Conservation (phyloP, 2,113 vertebrate genomes). For the Plectropomus leopardus region DNA sequence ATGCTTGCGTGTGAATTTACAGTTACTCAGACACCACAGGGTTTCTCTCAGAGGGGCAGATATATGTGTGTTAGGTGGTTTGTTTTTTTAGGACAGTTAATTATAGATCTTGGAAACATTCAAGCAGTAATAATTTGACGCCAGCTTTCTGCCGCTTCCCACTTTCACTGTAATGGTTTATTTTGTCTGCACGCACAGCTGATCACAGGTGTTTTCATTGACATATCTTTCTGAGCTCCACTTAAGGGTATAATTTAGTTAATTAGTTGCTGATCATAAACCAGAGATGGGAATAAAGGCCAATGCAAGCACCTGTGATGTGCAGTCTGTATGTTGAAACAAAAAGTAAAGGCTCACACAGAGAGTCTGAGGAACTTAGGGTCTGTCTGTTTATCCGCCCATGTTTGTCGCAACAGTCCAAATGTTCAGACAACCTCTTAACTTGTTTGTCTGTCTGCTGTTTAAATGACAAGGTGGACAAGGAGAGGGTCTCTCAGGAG, state of each 20-base stretch:
- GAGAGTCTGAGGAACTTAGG: background rate
- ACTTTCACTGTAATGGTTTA: background rate
- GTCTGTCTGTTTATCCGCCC: background rate
- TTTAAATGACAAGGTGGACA: background rate
- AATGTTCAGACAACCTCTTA: background rate
- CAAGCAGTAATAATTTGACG: constrained; percentile 27
- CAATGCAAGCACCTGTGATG: background rate
- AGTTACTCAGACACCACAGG: constrained; percentile 36
- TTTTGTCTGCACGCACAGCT: background rate
- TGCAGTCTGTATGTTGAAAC: background rate
- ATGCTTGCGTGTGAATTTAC: constrained; percentile 43
- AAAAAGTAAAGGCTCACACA: background rate
- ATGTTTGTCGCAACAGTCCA: background rate
- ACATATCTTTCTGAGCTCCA: background rate
- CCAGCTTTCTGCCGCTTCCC: background rate
- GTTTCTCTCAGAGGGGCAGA: background rate
- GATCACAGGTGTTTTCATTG: background rate
- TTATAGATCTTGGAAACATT: constrained; percentile 29
- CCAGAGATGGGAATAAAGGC: background rate
- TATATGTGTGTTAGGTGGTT: constrained; percentile 7
- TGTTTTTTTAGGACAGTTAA: constrained; percentile 32
- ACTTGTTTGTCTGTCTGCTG: background rate
- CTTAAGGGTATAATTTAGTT: background rate
- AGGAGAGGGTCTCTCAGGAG: no score
- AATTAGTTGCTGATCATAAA: constrained; percentile 5